phyloP scores from a whole-genome alignment of 2,113 vertebrate species.

The Agapornis roseicollis region DNA sequence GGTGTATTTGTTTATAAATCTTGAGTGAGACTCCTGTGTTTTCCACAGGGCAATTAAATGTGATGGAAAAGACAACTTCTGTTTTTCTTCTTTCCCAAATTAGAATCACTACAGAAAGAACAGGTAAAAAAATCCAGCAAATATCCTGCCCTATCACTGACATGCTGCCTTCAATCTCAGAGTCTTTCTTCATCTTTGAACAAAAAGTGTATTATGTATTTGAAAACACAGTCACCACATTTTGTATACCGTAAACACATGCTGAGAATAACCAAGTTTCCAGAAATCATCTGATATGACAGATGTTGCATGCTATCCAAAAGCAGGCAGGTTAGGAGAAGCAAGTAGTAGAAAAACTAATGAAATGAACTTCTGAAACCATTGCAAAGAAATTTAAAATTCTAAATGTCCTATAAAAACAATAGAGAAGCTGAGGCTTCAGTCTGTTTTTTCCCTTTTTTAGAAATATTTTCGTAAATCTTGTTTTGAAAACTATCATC shows the following conservation, averaged over 20 bases:
- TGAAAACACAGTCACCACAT: background rate
- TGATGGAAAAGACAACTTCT: conserved; percentile 25
- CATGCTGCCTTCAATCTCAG: background rate
- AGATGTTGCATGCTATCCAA: background rate
- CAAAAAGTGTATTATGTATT: background rate
- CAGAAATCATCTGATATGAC: background rate
- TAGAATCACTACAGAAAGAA: background rate
- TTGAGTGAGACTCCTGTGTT: conserved; percentile 26
- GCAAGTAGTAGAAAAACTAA: background rate
- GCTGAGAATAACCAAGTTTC: background rate
- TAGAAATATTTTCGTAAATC: background rate
- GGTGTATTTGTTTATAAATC: conserved; percentile 69
- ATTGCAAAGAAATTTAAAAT: background rate
- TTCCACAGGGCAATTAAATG: conserved; percentile 49
- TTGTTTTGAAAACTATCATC: background rate
- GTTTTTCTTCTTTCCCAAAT: background rate
- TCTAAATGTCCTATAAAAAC: background rate
- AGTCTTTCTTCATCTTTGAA: background rate
- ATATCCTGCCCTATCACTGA: background rate
- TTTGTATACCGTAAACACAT: background rate
- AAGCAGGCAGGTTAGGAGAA: background rate
- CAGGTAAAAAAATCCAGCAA: background rate
- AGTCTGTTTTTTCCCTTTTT: background rate
- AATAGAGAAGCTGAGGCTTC: background rate
- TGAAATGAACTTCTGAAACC: background rate